Evolutionary conservation across 2,113 vertebrate genomes (phyloP).

Genomic region (Carollia perspicillata): DNA sequence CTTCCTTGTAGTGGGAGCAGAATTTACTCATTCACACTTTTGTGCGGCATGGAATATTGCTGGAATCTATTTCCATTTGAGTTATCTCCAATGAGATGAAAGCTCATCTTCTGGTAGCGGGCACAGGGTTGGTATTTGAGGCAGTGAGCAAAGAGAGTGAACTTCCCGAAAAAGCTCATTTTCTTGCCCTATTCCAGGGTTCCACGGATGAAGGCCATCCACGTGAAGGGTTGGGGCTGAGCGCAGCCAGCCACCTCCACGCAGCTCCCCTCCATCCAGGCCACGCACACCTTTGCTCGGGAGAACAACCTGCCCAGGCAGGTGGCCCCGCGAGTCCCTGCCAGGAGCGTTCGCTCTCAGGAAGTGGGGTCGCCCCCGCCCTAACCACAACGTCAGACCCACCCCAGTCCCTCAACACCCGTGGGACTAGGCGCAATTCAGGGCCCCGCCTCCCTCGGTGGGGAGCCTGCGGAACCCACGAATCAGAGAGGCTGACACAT

Average conservation of each 20-base stretch:
- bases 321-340: neutral
- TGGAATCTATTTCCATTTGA: neutral
- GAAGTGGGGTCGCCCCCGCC: no score
- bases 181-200: neutral
- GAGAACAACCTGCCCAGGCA: neutral
- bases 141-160: neutral
- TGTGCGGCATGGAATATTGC: neutral
- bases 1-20: neutral
- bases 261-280: neutral
- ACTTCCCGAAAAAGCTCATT: neutral
- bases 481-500: constrained; percentile 76
- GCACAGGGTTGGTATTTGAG: neutral
- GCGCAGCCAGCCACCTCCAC: no score
- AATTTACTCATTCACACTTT: neutral
- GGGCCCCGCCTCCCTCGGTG: fast-evolving
- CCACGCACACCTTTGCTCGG: neutral
- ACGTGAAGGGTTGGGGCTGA: neutral
- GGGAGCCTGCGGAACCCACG: neutral
- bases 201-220: neutral
- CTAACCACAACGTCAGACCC: neutral
- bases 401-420: neutral
- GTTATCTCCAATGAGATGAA: neutral
- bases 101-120: neutral
- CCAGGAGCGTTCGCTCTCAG: neutral
- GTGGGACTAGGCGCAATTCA: fast-evolving